phyloP scores from a whole-genome alignment of 2,797 vertebrate genomes.

The Alouatta caraya region DNA sequence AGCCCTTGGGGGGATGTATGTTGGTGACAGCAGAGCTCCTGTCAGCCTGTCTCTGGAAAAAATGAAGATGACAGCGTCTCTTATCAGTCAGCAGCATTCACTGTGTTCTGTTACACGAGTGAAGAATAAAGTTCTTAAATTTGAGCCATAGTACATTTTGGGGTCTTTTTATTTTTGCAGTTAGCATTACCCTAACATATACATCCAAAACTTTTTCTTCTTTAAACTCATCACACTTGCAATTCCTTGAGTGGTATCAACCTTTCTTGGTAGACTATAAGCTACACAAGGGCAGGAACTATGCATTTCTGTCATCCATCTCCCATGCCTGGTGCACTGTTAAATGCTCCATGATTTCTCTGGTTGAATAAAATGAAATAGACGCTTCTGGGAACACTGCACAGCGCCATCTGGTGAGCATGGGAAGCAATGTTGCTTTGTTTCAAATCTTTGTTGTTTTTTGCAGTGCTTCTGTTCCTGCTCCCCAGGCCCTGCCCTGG shows the following conservation, averaged over 20 bases:
- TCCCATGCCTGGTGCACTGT: neutral
- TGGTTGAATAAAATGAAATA: neutral
- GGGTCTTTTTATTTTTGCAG: neutral
- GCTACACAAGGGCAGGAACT: neutral
- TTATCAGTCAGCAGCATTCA: neutral
- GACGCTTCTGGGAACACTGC: no score
- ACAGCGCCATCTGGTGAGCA: neutral
- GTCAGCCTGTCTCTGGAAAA: neutral
- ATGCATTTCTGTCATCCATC: accelerated
- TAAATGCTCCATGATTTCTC: neutral
- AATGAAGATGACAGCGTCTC: neutral
- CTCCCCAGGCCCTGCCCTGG: neutral
- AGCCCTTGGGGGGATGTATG: no score
- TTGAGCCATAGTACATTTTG: neutral
- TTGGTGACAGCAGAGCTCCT: neutral
- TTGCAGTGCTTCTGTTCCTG: neutral
- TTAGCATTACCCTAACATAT: no score
- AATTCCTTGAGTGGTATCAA: neutral
- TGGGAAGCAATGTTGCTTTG: no score
- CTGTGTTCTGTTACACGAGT: neutral
- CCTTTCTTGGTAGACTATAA: neutral
- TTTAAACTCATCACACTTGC: neutral
- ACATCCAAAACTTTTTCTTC: neutral
- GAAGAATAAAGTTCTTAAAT: neutral
- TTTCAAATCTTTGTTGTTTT: neutral